phyloP scores from a whole-genome alignment of 2,888 invertebrate species.

The Chrysomela aeneicollis region DNA sequence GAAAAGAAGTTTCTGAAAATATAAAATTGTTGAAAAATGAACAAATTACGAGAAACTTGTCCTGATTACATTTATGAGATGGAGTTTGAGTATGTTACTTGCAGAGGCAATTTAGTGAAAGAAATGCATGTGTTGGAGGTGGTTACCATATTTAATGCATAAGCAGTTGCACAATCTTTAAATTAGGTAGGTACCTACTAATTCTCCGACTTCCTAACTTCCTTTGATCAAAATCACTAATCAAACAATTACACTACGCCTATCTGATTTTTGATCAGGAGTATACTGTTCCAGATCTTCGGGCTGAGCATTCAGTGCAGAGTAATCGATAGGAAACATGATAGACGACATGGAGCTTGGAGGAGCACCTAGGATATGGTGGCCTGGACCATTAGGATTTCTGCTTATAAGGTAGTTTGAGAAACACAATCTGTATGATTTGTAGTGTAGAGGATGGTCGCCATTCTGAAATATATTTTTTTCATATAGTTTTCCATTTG shows the following conservation, averaged over 20 bases:
- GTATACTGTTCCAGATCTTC: constrained; percentile 75
- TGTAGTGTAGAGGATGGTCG: constrained; percentile 71
- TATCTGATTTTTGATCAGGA: constrained; percentile 73
- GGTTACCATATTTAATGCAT: no score
- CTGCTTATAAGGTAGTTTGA: constrained; percentile 78
- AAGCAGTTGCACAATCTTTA: background rate
- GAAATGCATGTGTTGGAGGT: no score
- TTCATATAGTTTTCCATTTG: no score
- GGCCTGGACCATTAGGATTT: constrained; percentile 79
- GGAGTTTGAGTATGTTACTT: no score
- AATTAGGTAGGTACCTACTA: background rate
- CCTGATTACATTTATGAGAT: no score
- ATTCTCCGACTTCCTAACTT: background rate
- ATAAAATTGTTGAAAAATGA: no score
- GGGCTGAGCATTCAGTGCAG: constrained; percentile 75
- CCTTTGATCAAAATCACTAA: background rate
- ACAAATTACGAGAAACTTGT: no score
- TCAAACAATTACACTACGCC: constrained; percentile 75
- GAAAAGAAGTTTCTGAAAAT: no score
- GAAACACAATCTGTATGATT: constrained; percentile 76
- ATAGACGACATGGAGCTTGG: constrained; percentile 66
- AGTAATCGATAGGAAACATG: constrained; percentile 79
- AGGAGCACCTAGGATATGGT: constrained; percentile 74
- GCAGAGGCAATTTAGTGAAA: no score
- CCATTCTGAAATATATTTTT: constrained; percentile 66